Evolutionary conservation across 2,888 invertebrate species (phyloP).

Genomic region (Onthophagus sagittarius): DNA sequence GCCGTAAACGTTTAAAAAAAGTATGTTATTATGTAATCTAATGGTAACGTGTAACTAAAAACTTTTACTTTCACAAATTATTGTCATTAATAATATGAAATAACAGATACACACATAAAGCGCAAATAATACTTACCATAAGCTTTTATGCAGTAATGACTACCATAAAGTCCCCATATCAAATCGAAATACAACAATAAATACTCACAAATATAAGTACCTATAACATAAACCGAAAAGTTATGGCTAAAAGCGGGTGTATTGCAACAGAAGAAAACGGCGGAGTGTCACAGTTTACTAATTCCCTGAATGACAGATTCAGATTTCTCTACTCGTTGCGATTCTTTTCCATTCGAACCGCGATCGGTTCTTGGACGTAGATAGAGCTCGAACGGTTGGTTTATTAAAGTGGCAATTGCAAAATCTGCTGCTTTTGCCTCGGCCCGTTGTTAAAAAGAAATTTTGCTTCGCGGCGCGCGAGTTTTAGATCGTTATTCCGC

Average conservation of each 20-base stretch:
- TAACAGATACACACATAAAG: background rate
- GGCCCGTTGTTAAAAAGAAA: background rate
- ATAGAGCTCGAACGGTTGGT: background rate
- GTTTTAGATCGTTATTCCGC: slow-evolving; percentile 1
- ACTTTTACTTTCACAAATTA: background rate
- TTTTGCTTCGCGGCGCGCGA: background rate
- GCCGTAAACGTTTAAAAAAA: background rate
- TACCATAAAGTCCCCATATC: background rate
- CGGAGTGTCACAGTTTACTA: background rate
- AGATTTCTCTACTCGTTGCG: background rate
- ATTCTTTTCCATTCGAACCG: background rate
- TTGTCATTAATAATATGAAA: background rate
- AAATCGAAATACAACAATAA: background rate
- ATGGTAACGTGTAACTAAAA: background rate
- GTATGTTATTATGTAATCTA: background rate
- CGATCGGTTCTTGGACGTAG: background rate
- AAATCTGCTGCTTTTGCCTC: background rate
- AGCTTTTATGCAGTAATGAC: background rate
- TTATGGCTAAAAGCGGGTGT: background rate
- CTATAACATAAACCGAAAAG: background rate
- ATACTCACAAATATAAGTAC: background rate
- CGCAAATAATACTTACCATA: background rate
- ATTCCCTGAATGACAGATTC: background rate
- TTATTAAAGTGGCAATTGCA: background rate
- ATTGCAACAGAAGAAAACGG: background rate